These are phyloP conservation scores for Caenorhabditis panamensis DNA, from an alignment of 2,888 invertebrate genomes.

Conservation along the genomic window DNA sequence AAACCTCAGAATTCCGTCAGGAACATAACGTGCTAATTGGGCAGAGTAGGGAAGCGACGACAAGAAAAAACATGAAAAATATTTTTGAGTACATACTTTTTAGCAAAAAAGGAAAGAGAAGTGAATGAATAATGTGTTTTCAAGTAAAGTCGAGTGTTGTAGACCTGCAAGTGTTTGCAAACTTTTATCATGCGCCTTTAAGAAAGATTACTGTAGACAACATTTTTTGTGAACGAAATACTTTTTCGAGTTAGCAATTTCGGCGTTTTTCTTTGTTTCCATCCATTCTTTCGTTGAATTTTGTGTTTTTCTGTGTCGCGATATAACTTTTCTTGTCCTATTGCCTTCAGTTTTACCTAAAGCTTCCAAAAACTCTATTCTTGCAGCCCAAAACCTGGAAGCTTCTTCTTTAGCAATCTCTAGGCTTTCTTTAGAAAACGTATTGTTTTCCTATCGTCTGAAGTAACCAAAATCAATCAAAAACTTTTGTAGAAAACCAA, in stretches of 20 bases:
- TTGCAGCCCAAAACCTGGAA: too few species aligned
- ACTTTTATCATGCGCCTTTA: background rate
- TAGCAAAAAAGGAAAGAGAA: background rate
- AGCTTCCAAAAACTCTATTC: too few species aligned
- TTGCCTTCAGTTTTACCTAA: too few species aligned
- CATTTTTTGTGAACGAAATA: background rate
- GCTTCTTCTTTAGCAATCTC: too few species aligned
- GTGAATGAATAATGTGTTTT: background rate
- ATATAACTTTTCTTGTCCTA: too few species aligned
- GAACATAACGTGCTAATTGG: slow-evolving; percentile 5
- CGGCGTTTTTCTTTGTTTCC: too few species aligned
- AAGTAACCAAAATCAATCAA: too few species aligned
- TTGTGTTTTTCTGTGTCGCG: too few species aligned
- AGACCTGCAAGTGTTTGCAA: background rate
- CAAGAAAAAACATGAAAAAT: background rate
- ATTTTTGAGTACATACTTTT: slow-evolving; percentile 6
- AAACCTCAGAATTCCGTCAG: background rate
- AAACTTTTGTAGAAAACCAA: too few species aligned
- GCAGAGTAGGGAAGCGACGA: background rate
- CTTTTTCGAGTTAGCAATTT: background rate
- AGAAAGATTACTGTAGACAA: background rate
- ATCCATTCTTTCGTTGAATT: too few species aligned
- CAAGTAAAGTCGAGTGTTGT: background rate
- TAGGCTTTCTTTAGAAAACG: too few species aligned
- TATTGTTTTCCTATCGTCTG: too few species aligned